Evolutionary conservation across 2,113 vertebrate genomes (phyloP), one percentile per base, ranked within the genome.

Genomic region (Picathartes gymnocephalus): DNA sequence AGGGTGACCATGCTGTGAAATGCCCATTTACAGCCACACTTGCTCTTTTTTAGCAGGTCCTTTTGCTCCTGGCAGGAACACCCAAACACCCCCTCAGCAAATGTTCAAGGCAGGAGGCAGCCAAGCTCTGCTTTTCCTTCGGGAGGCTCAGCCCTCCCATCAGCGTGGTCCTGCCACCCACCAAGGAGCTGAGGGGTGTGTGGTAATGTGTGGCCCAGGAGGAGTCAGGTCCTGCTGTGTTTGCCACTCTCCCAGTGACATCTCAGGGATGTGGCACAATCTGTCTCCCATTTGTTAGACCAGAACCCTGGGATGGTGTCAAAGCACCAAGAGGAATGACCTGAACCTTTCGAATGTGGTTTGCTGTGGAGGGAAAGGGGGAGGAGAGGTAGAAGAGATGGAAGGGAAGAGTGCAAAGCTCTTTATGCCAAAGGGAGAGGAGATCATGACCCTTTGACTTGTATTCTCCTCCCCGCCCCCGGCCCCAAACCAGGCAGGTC

Each of bases 41-140:
- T 94, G 73, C 89, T 95, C 78, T 90, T 91, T 95, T 61, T 82
- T 66, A 95, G 90, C 81, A 95, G 81, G 84, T 95, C 91, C 78
- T 95, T 88, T 82, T 91, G 78, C 84, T 96, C 42, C 94, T 82
- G 93, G 70, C 93, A 95, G 78, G 71, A 94, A 17, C 81, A 88
- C 62, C 72, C 84, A 85, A 44, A 90, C 78, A 78, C 61, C 42
- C 81, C 78, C 89, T 81, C 73, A 91, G 70, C 78, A 91, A 65
- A 79, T 70, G 78, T 80, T 79, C 50, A 86, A 84, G 37, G 77
- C 83, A 79, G 53, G 61, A 92, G 73, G 81, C 84, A 96, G 87
- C 45, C 86, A 58, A 79, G 39, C 54, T 91, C 91, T 94, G 47
- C 86, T 45, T 31, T 80, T 86, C 81, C 81, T 88, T 91, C 15